Conservation (phyloP, 2,797 vertebrate genomes). For the Dromococcyx pavoninus region DNA sequence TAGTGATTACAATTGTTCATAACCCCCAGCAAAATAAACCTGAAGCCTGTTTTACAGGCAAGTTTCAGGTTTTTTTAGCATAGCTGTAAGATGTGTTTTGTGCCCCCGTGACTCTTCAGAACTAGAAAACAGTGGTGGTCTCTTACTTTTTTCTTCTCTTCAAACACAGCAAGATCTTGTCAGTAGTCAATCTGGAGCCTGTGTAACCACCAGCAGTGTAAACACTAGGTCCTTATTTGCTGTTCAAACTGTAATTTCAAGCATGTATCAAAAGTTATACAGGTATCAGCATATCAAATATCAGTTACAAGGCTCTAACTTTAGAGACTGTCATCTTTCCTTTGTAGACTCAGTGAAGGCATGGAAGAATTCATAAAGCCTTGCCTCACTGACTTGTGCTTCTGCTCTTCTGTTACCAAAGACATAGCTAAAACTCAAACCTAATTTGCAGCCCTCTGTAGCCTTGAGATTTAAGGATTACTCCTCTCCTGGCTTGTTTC, state of each 20-base stretch:
- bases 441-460: neutral
- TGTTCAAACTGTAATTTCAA: neutral
- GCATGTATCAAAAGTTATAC: neutral
- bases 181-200: neutral
- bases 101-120: neutral
- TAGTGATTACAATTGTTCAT: conserved; percentile 37
- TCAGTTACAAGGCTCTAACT: neutral
- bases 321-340: neutral
- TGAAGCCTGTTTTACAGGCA: neutral
- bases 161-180: neutral
- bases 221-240: neutral
- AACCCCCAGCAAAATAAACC: conserved; percentile 4
- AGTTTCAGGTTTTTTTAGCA: neutral
- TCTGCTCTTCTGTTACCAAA: neutral
- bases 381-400: neutral
- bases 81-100: neutral
- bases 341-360: neutral
- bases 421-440: neutral
- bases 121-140: neutral
- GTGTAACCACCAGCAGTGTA: neutral
- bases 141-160: neutral
- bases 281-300: neutral
- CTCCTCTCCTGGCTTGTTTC: neutral
- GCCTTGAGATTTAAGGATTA: neutral
- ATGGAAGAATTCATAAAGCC: conserved; percentile 2